Conservation (phyloP, 2,888 invertebrate genomes). For the Apotomis betuletana region DNA sequence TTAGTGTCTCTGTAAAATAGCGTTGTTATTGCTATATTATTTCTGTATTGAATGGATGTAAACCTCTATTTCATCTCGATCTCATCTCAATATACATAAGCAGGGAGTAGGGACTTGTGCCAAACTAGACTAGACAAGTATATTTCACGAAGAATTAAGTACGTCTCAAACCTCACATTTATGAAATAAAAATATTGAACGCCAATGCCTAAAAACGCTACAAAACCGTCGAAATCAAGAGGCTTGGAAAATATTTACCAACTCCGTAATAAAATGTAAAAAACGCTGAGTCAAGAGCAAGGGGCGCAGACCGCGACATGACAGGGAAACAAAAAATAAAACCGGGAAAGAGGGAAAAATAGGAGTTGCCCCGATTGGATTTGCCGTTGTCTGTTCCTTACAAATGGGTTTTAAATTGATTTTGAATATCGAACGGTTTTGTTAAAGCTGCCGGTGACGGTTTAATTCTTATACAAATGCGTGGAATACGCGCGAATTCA, state of each 20-base stretch:
- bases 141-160: background rate
- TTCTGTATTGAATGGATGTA: too few relatives aligned
- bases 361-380: constrained; percentile 77
- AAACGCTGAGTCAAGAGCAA: constrained; percentile 80
- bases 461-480: constrained; percentile 29
- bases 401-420: constrained; percentile 82
- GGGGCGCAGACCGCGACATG: constrained; percentile 81
- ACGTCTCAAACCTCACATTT: background rate
- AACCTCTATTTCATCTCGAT: background rate
- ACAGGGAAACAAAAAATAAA: constrained; percentile 70
- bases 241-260: constrained; percentile 79
- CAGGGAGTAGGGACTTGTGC: too few relatives aligned
- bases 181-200: constrained; percentile 40
- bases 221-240: constrained; percentile 68
- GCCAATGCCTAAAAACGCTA: constrained; percentile 52
- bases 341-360: constrained; percentile 65
- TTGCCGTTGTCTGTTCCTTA: constrained; percentile 80
- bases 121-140: background rate
- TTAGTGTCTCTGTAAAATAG: too few relatives aligned
- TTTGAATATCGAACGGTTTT: constrained; percentile 72
- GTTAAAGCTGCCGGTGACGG: constrained; percentile 57
- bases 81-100: too few relatives aligned
- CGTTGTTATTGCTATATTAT: too few relatives aligned
- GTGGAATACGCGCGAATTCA: constrained; percentile 20
- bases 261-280: constrained; percentile 78